Evolutionary conservation across 2,888 invertebrate genomes (phyloP).

Genomic region (Metacarcinus magister): DNA sequence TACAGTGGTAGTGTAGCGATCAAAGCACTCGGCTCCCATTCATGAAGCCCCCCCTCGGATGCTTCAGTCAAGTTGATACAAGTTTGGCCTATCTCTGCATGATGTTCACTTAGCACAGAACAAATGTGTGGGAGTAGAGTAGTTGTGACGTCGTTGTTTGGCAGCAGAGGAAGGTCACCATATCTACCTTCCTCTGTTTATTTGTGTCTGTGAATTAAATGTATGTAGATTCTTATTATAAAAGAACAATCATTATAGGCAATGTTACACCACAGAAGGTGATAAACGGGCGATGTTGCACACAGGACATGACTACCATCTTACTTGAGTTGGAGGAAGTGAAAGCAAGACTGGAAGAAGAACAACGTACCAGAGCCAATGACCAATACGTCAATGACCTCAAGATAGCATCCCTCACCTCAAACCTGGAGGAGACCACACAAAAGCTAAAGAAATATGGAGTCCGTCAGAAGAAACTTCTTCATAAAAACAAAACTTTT

Average conservation of each 20-base stretch:
- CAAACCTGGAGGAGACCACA: not conserved
- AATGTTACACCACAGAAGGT: not conserved
- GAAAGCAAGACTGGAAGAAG: not conserved
- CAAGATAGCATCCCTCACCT: slow-evolving; percentile 35
- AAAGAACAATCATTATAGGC: not conserved
- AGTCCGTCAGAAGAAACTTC: slow-evolving; percentile 13
- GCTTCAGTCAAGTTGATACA: too few relatives aligned
- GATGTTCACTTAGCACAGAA: not conserved
- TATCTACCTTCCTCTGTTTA: not conserved
- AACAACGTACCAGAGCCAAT: not conserved
- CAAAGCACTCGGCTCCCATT: too few relatives aligned
- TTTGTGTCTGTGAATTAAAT: not conserved
- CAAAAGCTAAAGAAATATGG: slow-evolving; percentile 27
- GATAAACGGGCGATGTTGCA: not conserved
- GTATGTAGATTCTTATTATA: not conserved
- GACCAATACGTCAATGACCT: not conserved
- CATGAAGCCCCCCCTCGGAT: too few relatives aligned
- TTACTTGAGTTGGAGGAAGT: not conserved
- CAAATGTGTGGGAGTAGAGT: not conserved
- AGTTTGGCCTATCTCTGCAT: too few relatives aligned
- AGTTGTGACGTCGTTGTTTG: not conserved
- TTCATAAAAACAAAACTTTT: not conserved
- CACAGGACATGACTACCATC: not conserved
- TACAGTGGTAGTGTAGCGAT: too few relatives aligned
- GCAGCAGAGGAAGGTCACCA: not conserved